Base-by-base conservation (phyloP, 2,797 vertebrate genomes). In the Mormyrops boulengeri region DNA sequence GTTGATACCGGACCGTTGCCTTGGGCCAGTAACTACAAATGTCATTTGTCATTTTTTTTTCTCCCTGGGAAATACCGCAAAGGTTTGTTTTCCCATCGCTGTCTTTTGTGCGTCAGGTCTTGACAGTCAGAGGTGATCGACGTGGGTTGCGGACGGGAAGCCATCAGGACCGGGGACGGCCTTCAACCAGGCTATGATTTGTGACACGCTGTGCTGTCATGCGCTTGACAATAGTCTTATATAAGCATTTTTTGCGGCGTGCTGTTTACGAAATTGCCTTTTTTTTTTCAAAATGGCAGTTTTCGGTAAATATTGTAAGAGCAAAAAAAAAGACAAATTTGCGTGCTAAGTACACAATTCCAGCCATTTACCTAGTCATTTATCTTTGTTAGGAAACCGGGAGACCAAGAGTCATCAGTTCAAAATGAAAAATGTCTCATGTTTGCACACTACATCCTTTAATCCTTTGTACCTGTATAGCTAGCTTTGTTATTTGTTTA, bases 211-310 rank as follows among this genome's bases (percentile, higher is more conserved):
- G 73, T 19, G 73, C 73, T 44, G 38, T 44, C 73, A 44, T 80
- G 73, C 38, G 17, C 73, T 80, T 80, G 73, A 44, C 73, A 80
- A 80, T 80, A 8, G 73, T 80, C 73, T 80, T 80, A 80, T 80
- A 80, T 80, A 80, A 80, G 17, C 34, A 34, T 80, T 77, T 80
- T 80, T 80, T 44, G 38, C 38, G 1, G 2, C 17, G 17, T 44
- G 14, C 73, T n/a, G 73, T 44, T 80, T 44, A 80, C 38, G 7
- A 80, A 80, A 80, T 80, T 80, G 73, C 17, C 73, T 44, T 8
- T 80, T 80, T 80, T 3, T 1, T 2, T 2, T 4, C 38, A 80
- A 44, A 80, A 80, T 44, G 17, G 14, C 38, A 2, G 38, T 80
- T 44, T 80, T 80, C 17, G 2, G 73, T 80, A 80, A 80, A 80